Evolutionary conservation across 2,888 invertebrate genomes (phyloP).

Genomic region (Scaptodrosophila latifasciaeformis): DNA sequence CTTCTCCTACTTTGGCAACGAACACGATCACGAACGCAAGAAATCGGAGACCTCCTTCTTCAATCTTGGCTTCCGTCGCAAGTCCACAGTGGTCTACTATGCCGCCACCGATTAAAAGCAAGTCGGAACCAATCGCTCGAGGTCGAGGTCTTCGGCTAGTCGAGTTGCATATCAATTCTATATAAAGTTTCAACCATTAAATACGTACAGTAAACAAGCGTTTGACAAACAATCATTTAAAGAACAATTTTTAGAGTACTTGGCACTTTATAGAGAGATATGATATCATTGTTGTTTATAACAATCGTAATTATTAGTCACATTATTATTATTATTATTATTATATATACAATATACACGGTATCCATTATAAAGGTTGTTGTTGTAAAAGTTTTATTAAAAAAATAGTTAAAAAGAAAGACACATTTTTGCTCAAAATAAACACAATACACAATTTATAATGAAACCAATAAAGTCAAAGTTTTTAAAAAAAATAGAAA

Average conservation of each 20-base stretch:
- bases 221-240: conserved; percentile 9
- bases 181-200: background rate
- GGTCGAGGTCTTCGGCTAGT: conserved; percentile 11
- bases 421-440: background rate
- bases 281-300: too few species aligned
- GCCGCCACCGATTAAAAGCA: conserved; percentile 69
- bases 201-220: background rate
- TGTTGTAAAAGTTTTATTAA: conserved; percentile 41
- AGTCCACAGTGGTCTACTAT: conserved; percentile 74
- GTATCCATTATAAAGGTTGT: conserved; percentile 54
- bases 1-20: conserved; percentile 73
- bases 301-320: background rate
- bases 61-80: conserved; percentile 73
- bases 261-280: conserved; percentile 19
- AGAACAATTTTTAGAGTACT: conserved; percentile 24
- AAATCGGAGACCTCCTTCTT: conserved; percentile 75
- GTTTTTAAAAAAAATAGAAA: too few species aligned
- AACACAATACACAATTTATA: too few species aligned
- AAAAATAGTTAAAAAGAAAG: conserved; percentile 28
- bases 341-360: conserved; percentile 32
- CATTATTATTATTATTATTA: conserved; percentile 16
- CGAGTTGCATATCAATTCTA: conserved; percentile 44
- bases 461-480: too few species aligned
- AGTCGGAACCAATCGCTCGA: background rate
- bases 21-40: conserved; percentile 73